Evolutionary conservation across 2,797 vertebrate species (phyloP).

Genomic region (Epinephelus coioides): DNA sequence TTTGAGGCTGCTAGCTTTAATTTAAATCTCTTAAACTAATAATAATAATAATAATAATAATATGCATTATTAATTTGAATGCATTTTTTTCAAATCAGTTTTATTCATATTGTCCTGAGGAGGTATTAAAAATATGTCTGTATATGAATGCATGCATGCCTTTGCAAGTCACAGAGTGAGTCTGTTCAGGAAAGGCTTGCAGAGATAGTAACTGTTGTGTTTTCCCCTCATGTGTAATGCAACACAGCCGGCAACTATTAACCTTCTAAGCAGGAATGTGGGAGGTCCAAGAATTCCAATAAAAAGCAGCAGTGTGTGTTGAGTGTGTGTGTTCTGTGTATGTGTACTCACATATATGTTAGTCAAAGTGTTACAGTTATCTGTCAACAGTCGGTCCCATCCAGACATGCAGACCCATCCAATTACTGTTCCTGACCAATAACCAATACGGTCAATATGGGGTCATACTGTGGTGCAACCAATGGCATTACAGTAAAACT

Average conservation of each 20-base stretch:
- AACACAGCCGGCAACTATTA: slow-evolving; percentile 89
- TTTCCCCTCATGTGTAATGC: slow-evolving; percentile 85
- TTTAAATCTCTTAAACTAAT: slow-evolving; percentile 14
- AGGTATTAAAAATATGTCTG: slow-evolving; percentile 26
- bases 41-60: slow-evolving; percentile 6
- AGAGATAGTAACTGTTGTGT: slow-evolving; percentile 83
- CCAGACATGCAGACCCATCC: slow-evolving; percentile 49
- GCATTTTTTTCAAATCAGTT: slow-evolving; percentile 2
- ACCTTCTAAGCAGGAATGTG: slow-evolving; percentile 88
- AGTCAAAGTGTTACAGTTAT: slow-evolving; percentile 66
- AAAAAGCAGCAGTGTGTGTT: slow-evolving; percentile 81
- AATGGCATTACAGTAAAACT: slow-evolving; percentile 63
- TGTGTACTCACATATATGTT: slow-evolving; percentile 46
- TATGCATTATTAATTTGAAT: neutral
- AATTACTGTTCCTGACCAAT: slow-evolving; percentile 59
- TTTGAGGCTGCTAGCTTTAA: slow-evolving; percentile 20
- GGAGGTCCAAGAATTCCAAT: slow-evolving; percentile 88
- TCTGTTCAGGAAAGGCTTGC: slow-evolving; percentile 62
- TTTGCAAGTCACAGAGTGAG: slow-evolving; percentile 48
- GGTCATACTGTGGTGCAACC: slow-evolving; percentile 52
- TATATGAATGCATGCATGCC: slow-evolving; percentile 32
- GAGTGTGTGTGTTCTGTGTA: slow-evolving; percentile 36
- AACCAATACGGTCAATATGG: slow-evolving; percentile 60
- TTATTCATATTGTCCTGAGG: neutral
- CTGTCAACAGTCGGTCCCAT: slow-evolving; percentile 46